phyloP scores from a whole-genome alignment of 2,888 invertebrate species.

The Caenorhabditis sp. region DNA sequence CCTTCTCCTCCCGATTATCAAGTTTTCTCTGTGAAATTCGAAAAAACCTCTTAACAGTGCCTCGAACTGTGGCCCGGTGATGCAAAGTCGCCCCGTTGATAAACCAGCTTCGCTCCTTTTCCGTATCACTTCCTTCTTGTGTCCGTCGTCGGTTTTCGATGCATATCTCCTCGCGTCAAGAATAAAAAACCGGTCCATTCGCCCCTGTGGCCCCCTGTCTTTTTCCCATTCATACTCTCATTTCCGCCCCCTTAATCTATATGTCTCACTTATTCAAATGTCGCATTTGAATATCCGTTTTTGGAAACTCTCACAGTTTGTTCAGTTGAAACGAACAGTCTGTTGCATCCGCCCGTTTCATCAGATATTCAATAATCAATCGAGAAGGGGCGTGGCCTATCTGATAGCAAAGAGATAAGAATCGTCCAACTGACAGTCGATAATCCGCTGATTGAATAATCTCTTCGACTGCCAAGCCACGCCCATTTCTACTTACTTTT shows the following conservation, averaged over 20 bases:
- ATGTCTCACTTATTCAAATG: background rate
- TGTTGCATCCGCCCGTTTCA: too few relatives aligned
- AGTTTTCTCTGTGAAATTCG: background rate
- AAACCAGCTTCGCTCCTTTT: background rate
- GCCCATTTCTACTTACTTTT: too few relatives aligned
- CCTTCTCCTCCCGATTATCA: too few relatives aligned
- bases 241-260: background rate
- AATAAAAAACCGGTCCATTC: conserved; percentile 36
- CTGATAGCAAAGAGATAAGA: too few relatives aligned
- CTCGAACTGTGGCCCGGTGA: background rate
- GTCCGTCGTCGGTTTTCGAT: conserved; percentile 31
- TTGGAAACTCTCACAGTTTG: background rate
- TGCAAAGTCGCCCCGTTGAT: conserved; percentile 5
- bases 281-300: conserved; percentile 10
- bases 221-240: conserved; percentile 2
- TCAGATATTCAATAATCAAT: too few relatives aligned
- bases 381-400: too few relatives aligned
- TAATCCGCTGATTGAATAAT: too few relatives aligned
- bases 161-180: conserved; percentile 31
- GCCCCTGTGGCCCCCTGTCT: background rate
- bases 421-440: too few relatives aligned
- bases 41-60: background rate
- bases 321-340: background rate
- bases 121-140: background rate
- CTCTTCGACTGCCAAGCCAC: too few relatives aligned